Conservation (phyloP, 2,113 vertebrate species). For the Phocoena phocoena region DNA sequence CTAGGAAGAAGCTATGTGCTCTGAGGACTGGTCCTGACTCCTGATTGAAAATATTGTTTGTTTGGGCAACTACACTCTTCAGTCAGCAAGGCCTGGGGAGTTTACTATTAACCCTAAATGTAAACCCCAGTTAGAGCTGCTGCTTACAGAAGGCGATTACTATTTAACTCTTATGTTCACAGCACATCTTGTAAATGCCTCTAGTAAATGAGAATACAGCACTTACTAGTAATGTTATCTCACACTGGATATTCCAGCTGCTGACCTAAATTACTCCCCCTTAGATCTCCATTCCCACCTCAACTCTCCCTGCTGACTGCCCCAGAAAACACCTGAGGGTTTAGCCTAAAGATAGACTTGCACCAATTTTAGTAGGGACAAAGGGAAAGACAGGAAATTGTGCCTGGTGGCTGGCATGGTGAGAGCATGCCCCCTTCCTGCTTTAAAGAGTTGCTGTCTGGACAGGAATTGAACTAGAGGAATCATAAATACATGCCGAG, state of each 20-base stretch:
- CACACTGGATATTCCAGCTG: not conserved
- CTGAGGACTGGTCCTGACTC: not conserved
- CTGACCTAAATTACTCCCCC: not conserved
- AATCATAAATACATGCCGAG: not conserved
- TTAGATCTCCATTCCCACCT: not conserved
- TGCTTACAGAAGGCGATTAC: slow-evolving; percentile 44
- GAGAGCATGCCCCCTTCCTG: not conserved
- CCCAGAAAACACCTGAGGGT: not conserved
- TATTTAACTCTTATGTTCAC: slow-evolving; percentile 63
- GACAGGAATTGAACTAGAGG: not conserved
- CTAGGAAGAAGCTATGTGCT: slow-evolving; percentile 39
- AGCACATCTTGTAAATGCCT: slow-evolving; percentile 39
- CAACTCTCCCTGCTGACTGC: not conserved
- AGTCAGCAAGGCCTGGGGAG: slow-evolving; percentile 47
- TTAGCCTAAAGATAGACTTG: not conserved
- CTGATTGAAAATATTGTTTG: slow-evolving; percentile 51
- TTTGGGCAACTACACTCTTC: slow-evolving; percentile 56
- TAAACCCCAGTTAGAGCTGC: slow-evolving; percentile 61
- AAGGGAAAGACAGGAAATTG: not conserved
- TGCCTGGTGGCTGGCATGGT: not conserved
- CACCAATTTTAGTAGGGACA: not conserved
- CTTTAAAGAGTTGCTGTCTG: not conserved
- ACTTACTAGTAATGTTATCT: not conserved
- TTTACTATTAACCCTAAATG: slow-evolving; percentile 76
- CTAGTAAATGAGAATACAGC: not conserved